Evolutionary conservation across 2,888 invertebrate genomes (phyloP).

Genomic region (Mycalesis mineus): DNA sequence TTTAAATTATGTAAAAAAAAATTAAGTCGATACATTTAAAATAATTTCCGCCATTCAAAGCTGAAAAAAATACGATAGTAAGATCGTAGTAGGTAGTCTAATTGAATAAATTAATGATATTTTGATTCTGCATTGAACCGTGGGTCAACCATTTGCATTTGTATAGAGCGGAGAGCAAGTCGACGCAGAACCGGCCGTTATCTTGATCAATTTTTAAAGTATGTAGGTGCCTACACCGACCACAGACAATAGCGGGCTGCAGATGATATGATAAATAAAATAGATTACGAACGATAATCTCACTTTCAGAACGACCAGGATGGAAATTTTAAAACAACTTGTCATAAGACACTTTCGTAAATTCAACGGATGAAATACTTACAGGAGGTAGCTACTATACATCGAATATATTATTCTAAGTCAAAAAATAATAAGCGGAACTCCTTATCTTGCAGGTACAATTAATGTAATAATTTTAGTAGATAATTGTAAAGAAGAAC

Average conservation of each 20-base stretch:
- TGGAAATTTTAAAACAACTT: constrained; percentile 1
- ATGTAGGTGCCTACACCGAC: constrained; percentile 9
- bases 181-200: constrained; percentile 3
- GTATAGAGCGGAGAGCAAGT: constrained; percentile 11
- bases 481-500: too few relatives aligned
- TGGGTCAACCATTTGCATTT: constrained; percentile 13
- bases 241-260: background rate
- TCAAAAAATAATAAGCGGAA: too few relatives aligned
- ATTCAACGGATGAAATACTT: too few relatives aligned
- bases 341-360: background rate
- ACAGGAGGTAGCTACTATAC: too few relatives aligned
- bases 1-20: background rate
- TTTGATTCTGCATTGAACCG: constrained; percentile 8
- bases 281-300: constrained; percentile 5
- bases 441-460: too few relatives aligned
- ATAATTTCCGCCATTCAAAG: background rate
- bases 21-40: background rate
- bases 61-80: background rate
- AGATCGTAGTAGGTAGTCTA: constrained; percentile 2
- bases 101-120: constrained; percentile 13
- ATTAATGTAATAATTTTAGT: too few relatives aligned
- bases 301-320: background rate
- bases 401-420: too few relatives aligned
- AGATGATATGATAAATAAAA: constrained; percentile 7
- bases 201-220: constrained; percentile 13